Base-by-base conservation (phyloP, 2,797 vertebrate genomes). In the Esox masquinongy region DNA sequence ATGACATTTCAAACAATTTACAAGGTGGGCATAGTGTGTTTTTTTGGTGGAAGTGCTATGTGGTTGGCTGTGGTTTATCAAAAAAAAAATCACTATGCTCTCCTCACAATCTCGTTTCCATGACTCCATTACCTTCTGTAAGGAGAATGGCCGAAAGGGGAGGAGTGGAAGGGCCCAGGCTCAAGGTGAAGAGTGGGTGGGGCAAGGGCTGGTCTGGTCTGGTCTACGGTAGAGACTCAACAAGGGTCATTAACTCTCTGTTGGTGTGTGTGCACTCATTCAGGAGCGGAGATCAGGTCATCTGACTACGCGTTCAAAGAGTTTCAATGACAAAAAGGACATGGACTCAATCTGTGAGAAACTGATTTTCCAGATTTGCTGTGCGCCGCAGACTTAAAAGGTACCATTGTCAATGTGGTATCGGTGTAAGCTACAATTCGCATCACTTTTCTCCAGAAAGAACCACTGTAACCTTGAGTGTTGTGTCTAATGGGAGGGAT, bases 161-260 rank as follows among this genome's bases (percentile, higher is more conserved):
- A 64, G 14, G 29, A 22, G 0, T 19, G 77, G 61, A 49, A 11
- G 53, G 1, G 39, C 29, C n/a, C 29, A 50, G 43, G 34, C 73
- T 74, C 70, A 87, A 84, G 88, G 89, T 87, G 84, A 89, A 31
- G 34, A 2, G 17, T 69, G 81, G 84, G 82, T 5, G 68, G 68
- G 66, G 70, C 69, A 39, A 1, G 22, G 61, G 74, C 43, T 76
- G 47, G 15, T 53, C 22, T 76, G 47, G 15, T 53, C 22, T 67
- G 67, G 39, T 47, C 53, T 76, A 77, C 74, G 77, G 82, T 83
- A 47, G 2, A 79, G 39, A 36, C 26, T 43, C 15, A 61, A n/a
- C 15, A 73, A 61, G 22, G 53, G 34, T 36, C 19, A 36, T 36
- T 59, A 59, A n/a, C 9, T 12, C 22, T 72, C 39, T 11, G 56